Base-by-base conservation (phyloP, 2,888 invertebrate genomes). In the Ophion slaviceki region DNA sequence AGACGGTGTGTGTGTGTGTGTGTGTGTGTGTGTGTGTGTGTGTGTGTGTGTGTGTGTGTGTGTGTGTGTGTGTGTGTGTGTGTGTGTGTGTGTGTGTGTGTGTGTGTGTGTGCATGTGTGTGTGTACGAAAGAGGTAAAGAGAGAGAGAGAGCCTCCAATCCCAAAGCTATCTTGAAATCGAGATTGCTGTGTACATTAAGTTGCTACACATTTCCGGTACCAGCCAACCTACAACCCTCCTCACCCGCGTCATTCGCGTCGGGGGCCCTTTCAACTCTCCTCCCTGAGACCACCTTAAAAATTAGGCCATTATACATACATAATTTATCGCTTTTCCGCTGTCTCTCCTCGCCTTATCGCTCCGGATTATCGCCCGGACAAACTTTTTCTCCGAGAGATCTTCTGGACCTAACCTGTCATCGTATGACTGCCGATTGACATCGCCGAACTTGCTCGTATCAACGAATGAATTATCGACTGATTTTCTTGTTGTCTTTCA, bases 111-210 rank as follows among this genome's bases (percentile, higher is more conserved):
- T 24, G 24, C n/a, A n/a, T 24, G 1, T 24, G 24, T 24, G 24
- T 24, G 24, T 24, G 24, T 24, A 24, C 1, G 24, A 24, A 24
- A 24, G 67, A 57, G 66, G 47, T 28, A 71, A 57, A 40, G 66
- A 66, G 68, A 62, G 32, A 32, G 68, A 68, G 74, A 64, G 64
- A 62, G 75, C 36, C 5, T 75, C 45, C 20, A 62, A 70, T 64
- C 77, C 75, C 66, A 64, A 74, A 80, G 80, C 71, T 72, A 77
- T 74, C 76, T 77, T 72, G 36, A 66, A 28, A 82, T 78, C 72
- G 78, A 84, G 84, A 84, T 81, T 81, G 72, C 81, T 72, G 84
- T 77, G 77, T 72, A 67, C 53, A 53, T 53, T 72, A 72, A 74
- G 84, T 61, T 84, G 84, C 81, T 81, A 81, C 80, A 77, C 72